Base-by-base conservation (phyloP, 1,140 invertebrate genomes). In the Bemisia tabaci region DNA sequence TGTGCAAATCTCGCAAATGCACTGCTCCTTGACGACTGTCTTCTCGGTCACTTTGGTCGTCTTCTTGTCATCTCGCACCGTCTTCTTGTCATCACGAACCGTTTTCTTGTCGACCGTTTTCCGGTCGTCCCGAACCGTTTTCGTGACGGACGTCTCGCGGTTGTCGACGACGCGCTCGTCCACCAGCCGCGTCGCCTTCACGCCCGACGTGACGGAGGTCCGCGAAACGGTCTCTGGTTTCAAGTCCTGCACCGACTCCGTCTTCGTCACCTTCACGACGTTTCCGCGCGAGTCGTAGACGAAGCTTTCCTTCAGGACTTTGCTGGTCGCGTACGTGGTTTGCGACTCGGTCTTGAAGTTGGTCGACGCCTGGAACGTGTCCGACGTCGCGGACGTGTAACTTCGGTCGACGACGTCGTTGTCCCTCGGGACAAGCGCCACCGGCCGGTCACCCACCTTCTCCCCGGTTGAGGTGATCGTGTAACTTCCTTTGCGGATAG, bases 1-100 rank as follows among this genome's bases (percentile, higher is more conserved):
- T 73, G 89, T 92, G 75, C 91, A 93, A 59, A 93, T 86, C 79
- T 93, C 89, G 76, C 91, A 93, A 70, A 93, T 90, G 73, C 91
- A 93, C 76, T 90, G 86, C 75, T 92, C 90, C 75, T 89, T 89
- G 80, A 60, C 78, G 80, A 65, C 59, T 1, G 22, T 21, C 5
- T 33, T 33, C 59, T 67, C 39, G 12, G 2, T 60, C 26, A 66
- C 65, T 33, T 66, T 68, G 59, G 63, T 63, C 27, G 21, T 60
- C 39, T 68, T 69, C 21, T 12, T 64, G 0, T 22, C 5, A n/a
- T n/a, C n/a, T n/a, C 22, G 39, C 23, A 48, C 22, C 24, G 61
- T 64, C 63, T 58, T 68, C 27, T 67, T 64, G 22, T 33, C 48
- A 1, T 63, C 48, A 1, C 48, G 21, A 27, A 65, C 48, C 17